A percentile compares a stretch with the other conserved stretches of the same genome.
phyloP scores from a whole-genome alignment of 1,140 invertebrate genomes.

The Lasaia peninsularis region DNA sequence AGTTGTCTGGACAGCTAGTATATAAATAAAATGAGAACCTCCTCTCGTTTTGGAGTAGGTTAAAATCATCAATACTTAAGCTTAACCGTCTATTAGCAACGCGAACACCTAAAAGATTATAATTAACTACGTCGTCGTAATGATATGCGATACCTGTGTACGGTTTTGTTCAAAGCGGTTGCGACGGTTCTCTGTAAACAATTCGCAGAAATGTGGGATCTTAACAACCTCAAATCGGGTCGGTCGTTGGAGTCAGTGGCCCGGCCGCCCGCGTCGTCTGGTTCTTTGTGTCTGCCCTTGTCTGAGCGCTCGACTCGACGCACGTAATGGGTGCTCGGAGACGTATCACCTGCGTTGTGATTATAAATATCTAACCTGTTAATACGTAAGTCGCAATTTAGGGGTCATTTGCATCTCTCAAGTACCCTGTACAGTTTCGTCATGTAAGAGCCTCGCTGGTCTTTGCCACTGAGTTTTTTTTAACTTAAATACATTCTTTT shows the following conservation, averaged over 20 bases:
- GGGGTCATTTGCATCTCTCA: too few relatives aligned
- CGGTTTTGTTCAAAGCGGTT: conserved; percentile 1
- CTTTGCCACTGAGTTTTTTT: too few relatives aligned
- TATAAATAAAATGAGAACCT: too few relatives aligned
- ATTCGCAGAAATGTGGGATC: conserved; percentile 10
- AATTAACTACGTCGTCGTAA: not conserved
- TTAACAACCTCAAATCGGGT: conserved; percentile 8
- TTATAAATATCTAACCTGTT: not conserved
- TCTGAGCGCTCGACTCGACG: not conserved
- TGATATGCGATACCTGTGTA: not conserved
- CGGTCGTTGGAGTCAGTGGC: conserved; percentile 4
- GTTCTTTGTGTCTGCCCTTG: conserved; percentile 4
- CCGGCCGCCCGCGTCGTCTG: conserved; percentile 8
- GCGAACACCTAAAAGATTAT: not conserved
- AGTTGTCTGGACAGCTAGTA: too few relatives aligned
- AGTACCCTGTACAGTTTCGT: too few relatives aligned
- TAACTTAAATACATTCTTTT: too few relatives aligned
- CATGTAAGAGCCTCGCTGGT: too few relatives aligned
- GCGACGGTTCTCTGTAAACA: not conserved
- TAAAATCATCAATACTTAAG: not conserved
- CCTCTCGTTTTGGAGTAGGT: too few relatives aligned
- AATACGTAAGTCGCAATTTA: too few relatives aligned
- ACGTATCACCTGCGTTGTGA: conserved; percentile 1
- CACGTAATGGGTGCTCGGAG: not conserved
- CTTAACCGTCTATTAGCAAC: not conserved